Conservation (phyloP, 2,888 invertebrate species). For the Physocephala rufipes region DNA sequence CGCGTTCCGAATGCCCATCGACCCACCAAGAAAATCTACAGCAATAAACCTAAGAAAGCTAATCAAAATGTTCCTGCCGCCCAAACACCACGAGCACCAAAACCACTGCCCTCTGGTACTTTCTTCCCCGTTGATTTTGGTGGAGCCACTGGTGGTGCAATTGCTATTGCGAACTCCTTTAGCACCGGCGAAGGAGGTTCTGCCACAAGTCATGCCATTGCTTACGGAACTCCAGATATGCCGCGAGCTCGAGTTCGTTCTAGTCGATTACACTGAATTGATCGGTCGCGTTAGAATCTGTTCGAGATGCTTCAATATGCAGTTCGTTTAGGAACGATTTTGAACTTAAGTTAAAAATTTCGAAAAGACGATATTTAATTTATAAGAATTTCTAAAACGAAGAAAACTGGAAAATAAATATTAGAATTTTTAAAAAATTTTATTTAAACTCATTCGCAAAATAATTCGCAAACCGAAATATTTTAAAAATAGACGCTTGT, state of each 20-base stretch:
- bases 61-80: conserved; percentile 42
- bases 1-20: conserved; percentile 59
- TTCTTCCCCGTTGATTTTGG: conserved; percentile 66
- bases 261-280: conserved; percentile 52
- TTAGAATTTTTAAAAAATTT: conserved; percentile 47
- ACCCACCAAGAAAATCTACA: conserved; percentile 52
- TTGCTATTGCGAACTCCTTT: conserved; percentile 66
- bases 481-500: neutral
- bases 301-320: neutral
- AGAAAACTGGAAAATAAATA: conserved; percentile 34
- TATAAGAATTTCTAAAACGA: conserved; percentile 43
- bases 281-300: neutral
- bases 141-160: conserved; percentile 63
- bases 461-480: neutral
- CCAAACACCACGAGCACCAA: conserved; percentile 47
- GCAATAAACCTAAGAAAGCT: conserved; percentile 43
- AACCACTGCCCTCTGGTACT: conserved; percentile 60
- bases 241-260: conserved; percentile 57
- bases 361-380: conserved; percentile 38
- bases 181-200: conserved; percentile 66
- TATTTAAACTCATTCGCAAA: conserved; percentile 6
- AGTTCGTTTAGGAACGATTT: neutral
- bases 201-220: conserved; percentile 65
- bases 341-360: conserved; percentile 21
- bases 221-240: conserved; percentile 64